A percentile compares a stretch with the other conserved stretches of the same genome.
Evolutionary conservation across 2,888 invertebrate species (phyloP).

Genomic region (Agrilus biguttatus): DNA sequence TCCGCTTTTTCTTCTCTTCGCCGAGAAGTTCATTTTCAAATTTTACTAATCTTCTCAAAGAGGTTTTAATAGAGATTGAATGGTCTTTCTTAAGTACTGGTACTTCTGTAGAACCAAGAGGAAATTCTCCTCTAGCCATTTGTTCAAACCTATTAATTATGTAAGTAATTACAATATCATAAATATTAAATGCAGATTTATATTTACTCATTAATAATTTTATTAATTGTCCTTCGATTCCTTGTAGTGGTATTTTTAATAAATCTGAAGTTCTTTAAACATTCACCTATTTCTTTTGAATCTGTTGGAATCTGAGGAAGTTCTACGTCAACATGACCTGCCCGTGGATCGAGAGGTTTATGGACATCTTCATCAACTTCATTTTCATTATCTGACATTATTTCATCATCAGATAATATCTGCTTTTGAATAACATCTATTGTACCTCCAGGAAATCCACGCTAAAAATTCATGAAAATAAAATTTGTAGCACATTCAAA

Average conservation of each 20-base stretch:
- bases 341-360: conserved; percentile 53
- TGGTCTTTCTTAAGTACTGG: conserved; percentile 22
- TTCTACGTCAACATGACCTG: conserved; percentile 62
- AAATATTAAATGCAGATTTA: conserved; percentile 6
- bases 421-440: conserved; percentile 51
- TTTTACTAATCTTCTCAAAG: conserved; percentile 22
- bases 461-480: conserved; percentile 27
- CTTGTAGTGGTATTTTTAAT: conserved; percentile 37
- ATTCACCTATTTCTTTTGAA: conserved; percentile 37
- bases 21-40: conserved; percentile 23
- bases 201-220: conserved; percentile 36
- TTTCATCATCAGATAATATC: conserved; percentile 30
- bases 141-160: conserved; percentile 38
- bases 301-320: conserved; percentile 56
- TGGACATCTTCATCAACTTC: conserved; percentile 12
- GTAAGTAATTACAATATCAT: conserved; percentile 4
- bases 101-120: conserved; percentile 45
- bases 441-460: conserved; percentile 56
- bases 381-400: conserved; percentile 18
- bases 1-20: conserved; percentile 22
- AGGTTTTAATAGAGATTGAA: conserved; percentile 20
- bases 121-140: conserved; percentile 47
- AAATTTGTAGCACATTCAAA: background rate
- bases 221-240: conserved; percentile 39
- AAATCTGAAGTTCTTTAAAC: conserved; percentile 37